These are phyloP conservation scores for Phocides pigmalion DNA, from an alignment of 1,140 invertebrate species.

Conservation along the genomic window DNA sequence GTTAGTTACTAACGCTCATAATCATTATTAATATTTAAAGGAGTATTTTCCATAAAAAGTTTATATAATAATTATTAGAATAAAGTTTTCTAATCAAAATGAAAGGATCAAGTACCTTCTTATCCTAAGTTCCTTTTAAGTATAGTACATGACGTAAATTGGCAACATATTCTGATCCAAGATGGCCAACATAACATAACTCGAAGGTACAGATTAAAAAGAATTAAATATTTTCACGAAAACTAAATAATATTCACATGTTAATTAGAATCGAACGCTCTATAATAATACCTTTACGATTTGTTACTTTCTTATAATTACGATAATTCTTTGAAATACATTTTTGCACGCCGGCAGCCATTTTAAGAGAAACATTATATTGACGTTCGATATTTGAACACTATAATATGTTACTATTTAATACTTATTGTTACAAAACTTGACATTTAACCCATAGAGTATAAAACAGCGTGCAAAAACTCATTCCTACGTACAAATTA, in stretches of 20 bases:
- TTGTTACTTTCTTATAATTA: slow-evolving; percentile 51
- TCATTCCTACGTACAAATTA: slow-evolving; percentile 51
- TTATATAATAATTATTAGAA: slow-evolving; percentile 1
- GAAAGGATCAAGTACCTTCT: no score
- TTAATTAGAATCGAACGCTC: slow-evolving; percentile 54
- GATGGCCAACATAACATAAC: slow-evolving; percentile 1
- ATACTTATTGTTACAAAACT: slow-evolving; percentile 16
- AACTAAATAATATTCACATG: slow-evolving; percentile 58
- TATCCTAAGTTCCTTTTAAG: no score
- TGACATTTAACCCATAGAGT: slow-evolving; percentile 20
- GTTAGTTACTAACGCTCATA: slow-evolving; percentile 17
- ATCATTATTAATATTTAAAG: background rate
- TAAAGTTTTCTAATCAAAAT: no score
- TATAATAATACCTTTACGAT: slow-evolving; percentile 54
- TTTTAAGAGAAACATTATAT: slow-evolving; percentile 8
- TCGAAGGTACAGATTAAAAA: slow-evolving; percentile 21
- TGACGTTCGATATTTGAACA: slow-evolving; percentile 4
- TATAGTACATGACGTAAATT: background rate
- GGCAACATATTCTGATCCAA: background rate
- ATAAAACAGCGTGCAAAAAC: slow-evolving; percentile 46
- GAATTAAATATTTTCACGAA: slow-evolving; percentile 9
- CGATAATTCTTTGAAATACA: slow-evolving; percentile 46
- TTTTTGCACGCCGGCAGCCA: slow-evolving; percentile 34
- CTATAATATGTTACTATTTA: slow-evolving; percentile 16
- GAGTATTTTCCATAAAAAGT: background rate